Evolutionary conservation across 2,888 invertebrate genomes (phyloP), one percentile per base, ranked within the genome.

Genomic region (Apotomis betuletana): DNA sequence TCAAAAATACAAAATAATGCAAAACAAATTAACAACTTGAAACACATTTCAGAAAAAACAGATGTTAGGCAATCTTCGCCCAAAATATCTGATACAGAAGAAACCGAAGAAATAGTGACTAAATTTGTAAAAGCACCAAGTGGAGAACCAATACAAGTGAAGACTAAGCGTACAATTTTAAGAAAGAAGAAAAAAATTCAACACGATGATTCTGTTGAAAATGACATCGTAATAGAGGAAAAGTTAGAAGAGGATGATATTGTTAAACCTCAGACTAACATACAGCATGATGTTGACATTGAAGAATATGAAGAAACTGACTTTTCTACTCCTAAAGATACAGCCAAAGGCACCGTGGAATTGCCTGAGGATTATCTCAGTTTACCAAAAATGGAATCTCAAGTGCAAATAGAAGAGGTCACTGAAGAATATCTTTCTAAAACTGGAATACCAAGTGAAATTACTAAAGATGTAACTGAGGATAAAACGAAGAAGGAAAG

Each of bases 61-160:
- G 77, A 80, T 44, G 70, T 75, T 58, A 73, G 74, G 5, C 74
- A 77, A 67, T 64, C 74, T 41, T 90, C 89, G 15, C 87, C 89
- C n/a, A 90, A 84, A 79, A 87, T 89, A 74, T 92, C 90, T 4
- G 93, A 94, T 71, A 75, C 88, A 54, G 92, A 94, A 87, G 94
- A 95, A 90, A 90, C 92, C 59, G 94, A 94, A 85, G 95, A 95
- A 90, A 94, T 95, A 36, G 83, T 95, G 54, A 95, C 94, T 0
- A 94, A 94, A 85, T 95, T 95, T 77, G 86, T 94, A 76, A 88
- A 91, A 82, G 83, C 89, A 57, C 90, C 94, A 12, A 88, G 90
- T 70, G 85, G 86, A n/a, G 94, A 94, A 84, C 93, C 94, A 9
- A 92, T 90, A 70, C 92, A 94, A 86, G 89, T 94, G 13, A 93